Evolutionary conservation across 2,113 vertebrate species (phyloP).

Genomic region (Lophotis ruficrista): DNA sequence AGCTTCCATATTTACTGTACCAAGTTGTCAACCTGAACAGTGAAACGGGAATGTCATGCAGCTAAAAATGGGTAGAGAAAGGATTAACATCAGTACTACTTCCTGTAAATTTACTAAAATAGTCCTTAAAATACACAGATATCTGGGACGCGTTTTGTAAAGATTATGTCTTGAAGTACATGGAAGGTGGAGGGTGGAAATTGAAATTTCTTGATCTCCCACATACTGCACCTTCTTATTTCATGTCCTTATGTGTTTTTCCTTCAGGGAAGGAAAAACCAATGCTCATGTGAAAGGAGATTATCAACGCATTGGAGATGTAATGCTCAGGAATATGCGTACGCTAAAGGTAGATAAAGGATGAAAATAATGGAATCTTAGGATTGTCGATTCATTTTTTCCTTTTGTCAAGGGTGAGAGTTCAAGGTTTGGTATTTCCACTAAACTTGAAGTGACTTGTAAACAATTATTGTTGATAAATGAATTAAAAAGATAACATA

Average conservation of each 20-base stretch:
- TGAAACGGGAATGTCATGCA: neutral
- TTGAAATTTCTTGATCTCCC: neutral
- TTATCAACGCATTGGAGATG: constrained; percentile 88
- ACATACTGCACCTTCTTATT: neutral
- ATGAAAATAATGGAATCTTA: rapidly evolving
- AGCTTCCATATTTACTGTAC: neutral
- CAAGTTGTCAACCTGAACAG: neutral
- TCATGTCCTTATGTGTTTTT: neutral
- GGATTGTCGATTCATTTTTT: neutral
- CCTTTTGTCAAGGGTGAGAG: neutral
- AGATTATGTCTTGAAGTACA: neutral
- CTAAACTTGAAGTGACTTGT: neutral
- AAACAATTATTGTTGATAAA: neutral
- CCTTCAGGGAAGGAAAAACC: constrained; percentile 86
- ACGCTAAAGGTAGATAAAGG: constrained; percentile 83
- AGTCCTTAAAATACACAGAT: neutral
- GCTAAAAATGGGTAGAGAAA: neutral
- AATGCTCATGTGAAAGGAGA: constrained; percentile 80
- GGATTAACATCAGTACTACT: neutral
- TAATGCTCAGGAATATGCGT: constrained; percentile 91
- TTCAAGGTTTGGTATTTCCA: neutral
- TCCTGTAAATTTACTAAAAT: neutral
- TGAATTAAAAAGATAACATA: neutral
- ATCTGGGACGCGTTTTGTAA: rapidly evolving
- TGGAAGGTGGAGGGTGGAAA: neutral